phyloP scores from a whole-genome alignment of 2,888 invertebrate genomes.

The Tenthredo distinguenda region DNA sequence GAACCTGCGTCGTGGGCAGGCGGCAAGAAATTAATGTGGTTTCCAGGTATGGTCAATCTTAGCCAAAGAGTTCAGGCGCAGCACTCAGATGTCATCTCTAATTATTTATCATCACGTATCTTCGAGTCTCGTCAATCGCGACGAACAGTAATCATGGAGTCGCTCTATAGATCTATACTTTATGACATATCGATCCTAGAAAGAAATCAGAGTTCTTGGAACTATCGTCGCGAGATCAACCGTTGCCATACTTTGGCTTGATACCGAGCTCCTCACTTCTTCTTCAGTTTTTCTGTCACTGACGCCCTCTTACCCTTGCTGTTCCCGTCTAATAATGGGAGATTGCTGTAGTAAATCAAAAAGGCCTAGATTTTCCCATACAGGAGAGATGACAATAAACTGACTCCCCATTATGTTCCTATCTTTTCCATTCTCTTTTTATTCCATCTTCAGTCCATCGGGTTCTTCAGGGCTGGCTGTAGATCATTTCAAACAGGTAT shows the following conservation, averaged over 20 bases:
- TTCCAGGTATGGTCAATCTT: slow-evolving; percentile 51
- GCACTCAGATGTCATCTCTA: slow-evolving; percentile 49
- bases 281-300: slow-evolving; percentile 22
- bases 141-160: slow-evolving; percentile 36
- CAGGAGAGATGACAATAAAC: background rate
- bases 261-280: background rate
- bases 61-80: slow-evolving; percentile 15
- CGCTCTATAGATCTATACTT: slow-evolving; percentile 41
- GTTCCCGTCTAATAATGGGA: background rate
- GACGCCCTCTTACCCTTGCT: background rate
- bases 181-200: slow-evolving; percentile 47
- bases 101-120: slow-evolving; percentile 48
- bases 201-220: slow-evolving; percentile 41
- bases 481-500: background rate
- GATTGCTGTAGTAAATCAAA: background rate
- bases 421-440: background rate
- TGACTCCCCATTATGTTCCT: background rate
- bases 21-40: slow-evolving; percentile 50
- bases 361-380: background rate
- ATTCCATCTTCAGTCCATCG: background rate
- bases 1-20: slow-evolving; percentile 46
- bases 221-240: background rate
- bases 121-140: slow-evolving; percentile 31
- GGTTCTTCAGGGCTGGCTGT: background rate
- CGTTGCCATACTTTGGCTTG: background rate